phyloP scores from a whole-genome alignment of 1,140 invertebrate genomes.

The Caerostris extrusa region DNA sequence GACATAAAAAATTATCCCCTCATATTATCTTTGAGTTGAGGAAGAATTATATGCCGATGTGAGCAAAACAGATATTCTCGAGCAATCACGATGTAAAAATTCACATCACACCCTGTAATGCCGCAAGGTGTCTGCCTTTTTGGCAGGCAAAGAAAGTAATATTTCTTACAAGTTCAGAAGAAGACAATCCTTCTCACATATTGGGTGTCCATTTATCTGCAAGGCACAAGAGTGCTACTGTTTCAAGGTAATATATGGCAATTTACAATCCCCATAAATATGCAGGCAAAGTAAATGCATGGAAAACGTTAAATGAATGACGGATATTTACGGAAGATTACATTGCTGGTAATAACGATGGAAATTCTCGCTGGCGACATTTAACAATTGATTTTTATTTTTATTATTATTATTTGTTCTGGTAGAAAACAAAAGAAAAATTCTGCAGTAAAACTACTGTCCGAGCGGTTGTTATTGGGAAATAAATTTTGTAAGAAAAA shows the following conservation, averaged over 20 bases:
- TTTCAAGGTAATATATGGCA: neutral
- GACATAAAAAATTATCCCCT: slow-evolving; percentile 47
- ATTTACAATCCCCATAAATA: slow-evolving; percentile 56
- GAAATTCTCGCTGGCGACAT: neutral
- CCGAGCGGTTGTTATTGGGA: neutral
- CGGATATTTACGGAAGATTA: neutral
- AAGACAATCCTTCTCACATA: neutral
- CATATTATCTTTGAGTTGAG: slow-evolving; percentile 14
- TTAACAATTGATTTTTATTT: slow-evolving; percentile 19
- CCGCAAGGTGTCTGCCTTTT: neutral
- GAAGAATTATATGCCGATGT: slow-evolving; percentile 26
- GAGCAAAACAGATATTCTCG: neutral
- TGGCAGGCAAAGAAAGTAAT: neutral
- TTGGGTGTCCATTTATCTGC: neutral
- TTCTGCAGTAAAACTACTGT: neutral
- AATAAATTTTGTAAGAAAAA: neutral
- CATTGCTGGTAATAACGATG: neutral
- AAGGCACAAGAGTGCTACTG: neutral
- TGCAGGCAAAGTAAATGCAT: slow-evolving; percentile 5
- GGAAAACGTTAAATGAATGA: neutral
- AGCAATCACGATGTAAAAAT: neutral
- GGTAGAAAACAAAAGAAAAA: neutral
- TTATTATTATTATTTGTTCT: too few species aligned
- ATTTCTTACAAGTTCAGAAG: neutral
- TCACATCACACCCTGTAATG: slow-evolving; percentile 16